Evolutionary conservation across 2,113 vertebrate genomes (phyloP).

Genomic region (Perca fluviatilis): DNA sequence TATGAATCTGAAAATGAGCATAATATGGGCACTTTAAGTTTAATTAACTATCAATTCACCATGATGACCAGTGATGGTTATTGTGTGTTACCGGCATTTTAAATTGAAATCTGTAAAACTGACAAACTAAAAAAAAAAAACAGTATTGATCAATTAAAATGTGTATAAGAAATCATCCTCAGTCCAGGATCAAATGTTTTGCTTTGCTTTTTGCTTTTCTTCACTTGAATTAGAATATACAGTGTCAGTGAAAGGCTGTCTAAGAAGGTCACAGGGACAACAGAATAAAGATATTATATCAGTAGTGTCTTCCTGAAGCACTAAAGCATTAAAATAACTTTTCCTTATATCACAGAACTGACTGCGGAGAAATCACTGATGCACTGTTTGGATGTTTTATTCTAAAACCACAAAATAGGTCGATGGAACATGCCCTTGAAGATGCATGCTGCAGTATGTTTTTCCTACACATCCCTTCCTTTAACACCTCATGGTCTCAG

Average conservation of each 20-base stretch:
- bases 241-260: background rate
- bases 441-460: conserved; percentile 8
- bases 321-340: conserved; percentile 16
- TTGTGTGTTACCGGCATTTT: background rate
- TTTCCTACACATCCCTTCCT: background rate
- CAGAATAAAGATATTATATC: conserved; percentile 9
- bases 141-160: background rate
- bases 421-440: conserved; percentile 29
- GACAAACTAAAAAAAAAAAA: background rate
- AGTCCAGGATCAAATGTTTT: background rate
- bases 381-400: background rate
- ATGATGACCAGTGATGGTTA: too few relatives aligned
- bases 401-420: background rate
- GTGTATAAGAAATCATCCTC: background rate
- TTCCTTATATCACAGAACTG: background rate
- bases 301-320: background rate
- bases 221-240: background rate
- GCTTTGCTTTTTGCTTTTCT: background rate
- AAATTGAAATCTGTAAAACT: background rate
- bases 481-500: conserved; percentile 2
- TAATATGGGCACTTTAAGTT: too few relatives aligned
- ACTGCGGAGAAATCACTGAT: background rate
- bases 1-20: too few relatives aligned
- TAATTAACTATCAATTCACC: too few relatives aligned
- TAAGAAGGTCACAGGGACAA: conserved; percentile 11